A percentile compares a stretch with the other conserved stretches of the same genome.
Conservation (phyloP, 53 echinoderm and acorn worm genomes). For the Arbacia lixula region DNA sequence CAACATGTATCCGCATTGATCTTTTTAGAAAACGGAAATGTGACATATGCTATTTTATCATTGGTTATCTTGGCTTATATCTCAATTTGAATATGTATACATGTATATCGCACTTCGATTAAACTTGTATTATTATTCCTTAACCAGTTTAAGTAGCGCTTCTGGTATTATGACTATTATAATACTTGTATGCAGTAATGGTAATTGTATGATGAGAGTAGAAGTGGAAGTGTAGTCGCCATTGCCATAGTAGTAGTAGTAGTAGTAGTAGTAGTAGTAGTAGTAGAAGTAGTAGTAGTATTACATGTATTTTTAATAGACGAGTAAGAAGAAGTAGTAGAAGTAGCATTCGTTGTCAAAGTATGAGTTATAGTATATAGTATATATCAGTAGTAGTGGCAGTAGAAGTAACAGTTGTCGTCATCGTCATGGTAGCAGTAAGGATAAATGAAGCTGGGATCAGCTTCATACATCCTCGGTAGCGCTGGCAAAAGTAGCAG, state of each 20-base stretch:
- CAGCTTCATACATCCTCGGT: too few relatives aligned
- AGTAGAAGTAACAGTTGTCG: neutral
- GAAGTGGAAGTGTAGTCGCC: neutral
- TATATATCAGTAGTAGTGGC: neutral
- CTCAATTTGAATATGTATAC: too few relatives aligned
- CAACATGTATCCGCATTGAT: too few relatives aligned
- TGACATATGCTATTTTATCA: too few relatives aligned
- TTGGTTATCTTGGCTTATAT: too few relatives aligned
- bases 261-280: conserved; percentile 1
- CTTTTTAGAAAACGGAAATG: too few relatives aligned
- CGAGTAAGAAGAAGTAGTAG: neutral
- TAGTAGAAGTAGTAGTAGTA: conserved; percentile 14
- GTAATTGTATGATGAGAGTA: too few relatives aligned
- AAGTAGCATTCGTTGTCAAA: neutral
- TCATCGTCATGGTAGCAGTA: neutral
- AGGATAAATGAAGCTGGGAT: neutral
- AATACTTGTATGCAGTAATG: too few relatives aligned
- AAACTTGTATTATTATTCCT: too few relatives aligned
- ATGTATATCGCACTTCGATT: too few relatives aligned
- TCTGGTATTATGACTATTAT: too few relatives aligned
- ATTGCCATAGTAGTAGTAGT: neutral
- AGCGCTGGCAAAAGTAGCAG: neutral
- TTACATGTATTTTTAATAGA: neutral
- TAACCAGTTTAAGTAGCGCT: too few relatives aligned
- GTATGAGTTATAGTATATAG: neutral